These are phyloP conservation scores for Monoplex corrugatus DNA, from an alignment of 2,888 invertebrate genomes.

Conservation along the genomic window DNA sequence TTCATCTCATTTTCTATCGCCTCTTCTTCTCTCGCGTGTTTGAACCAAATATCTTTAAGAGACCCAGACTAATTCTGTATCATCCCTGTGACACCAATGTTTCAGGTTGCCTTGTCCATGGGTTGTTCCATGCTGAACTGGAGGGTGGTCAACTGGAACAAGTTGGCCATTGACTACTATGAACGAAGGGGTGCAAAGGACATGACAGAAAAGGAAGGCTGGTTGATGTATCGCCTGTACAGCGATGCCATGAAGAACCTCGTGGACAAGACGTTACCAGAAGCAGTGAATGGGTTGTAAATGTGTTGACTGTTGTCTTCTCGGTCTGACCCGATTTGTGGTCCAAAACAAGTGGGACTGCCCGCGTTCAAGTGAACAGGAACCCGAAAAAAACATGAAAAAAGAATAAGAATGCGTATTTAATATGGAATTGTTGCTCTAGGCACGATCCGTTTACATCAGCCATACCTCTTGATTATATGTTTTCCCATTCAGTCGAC, in stretches of 20 bases:
- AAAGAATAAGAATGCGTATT: too few species aligned
- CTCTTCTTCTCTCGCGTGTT: too few species aligned
- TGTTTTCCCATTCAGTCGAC: too few species aligned
- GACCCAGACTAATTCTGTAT: too few species aligned
- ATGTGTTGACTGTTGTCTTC: neutral
- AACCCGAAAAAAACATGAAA: too few species aligned
- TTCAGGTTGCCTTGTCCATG: slow-evolving; percentile 77
- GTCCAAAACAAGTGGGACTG: neutral
- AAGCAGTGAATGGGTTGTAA: neutral
- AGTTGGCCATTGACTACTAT: slow-evolving; percentile 89
- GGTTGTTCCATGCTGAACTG: slow-evolving; percentile 88
- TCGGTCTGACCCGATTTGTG: neutral
- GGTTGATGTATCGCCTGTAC: slow-evolving; percentile 86
- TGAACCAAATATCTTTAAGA: too few species aligned
- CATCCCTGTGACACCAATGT: too few species aligned
- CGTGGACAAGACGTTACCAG: slow-evolving; percentile 26
- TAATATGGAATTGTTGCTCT: too few species aligned
- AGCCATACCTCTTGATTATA: too few species aligned
- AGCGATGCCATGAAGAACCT: slow-evolving; percentile 64
- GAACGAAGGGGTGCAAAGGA: slow-evolving; percentile 85
- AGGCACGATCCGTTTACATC: neutral
- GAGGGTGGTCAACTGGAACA: slow-evolving; percentile 91
- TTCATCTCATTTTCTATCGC: too few species aligned
- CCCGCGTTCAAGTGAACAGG: neutral
- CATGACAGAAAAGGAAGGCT: slow-evolving; percentile 86